phyloP scores from a whole-genome alignment of 2,888 invertebrate genomes.

The Trissolcus brochymenae region DNA sequence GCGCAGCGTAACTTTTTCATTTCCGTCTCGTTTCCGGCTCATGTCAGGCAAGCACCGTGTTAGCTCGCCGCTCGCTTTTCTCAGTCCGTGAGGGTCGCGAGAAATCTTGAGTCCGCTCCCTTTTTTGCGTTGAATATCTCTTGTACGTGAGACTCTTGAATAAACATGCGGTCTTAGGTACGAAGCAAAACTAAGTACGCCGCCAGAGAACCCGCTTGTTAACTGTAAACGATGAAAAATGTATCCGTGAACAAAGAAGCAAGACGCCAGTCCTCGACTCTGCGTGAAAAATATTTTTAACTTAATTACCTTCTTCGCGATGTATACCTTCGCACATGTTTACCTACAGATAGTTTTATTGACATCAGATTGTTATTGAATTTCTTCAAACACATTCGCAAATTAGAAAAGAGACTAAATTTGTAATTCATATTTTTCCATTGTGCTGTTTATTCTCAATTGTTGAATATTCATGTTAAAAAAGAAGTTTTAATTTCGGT shows the following conservation, averaged over 20 bases:
- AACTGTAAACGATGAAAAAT: slow-evolving; percentile 74
- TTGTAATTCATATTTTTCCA: too few species aligned
- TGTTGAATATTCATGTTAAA: too few species aligned
- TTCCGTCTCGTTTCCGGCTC: slow-evolving; percentile 71
- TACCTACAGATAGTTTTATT: slow-evolving; percentile 20
- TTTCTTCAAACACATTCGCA: too few species aligned
- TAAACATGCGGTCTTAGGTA: slow-evolving; percentile 71
- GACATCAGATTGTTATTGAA: neutral
- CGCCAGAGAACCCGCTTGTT: slow-evolving; percentile 61
- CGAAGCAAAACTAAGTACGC: slow-evolving; percentile 63
- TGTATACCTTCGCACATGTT: slow-evolving; percentile 26
- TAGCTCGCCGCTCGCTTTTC: slow-evolving; percentile 56
- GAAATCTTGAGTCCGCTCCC: slow-evolving; percentile 46
- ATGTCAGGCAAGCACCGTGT: slow-evolving; percentile 57
- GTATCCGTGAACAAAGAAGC: slow-evolving; percentile 64
- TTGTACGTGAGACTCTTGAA: slow-evolving; percentile 74
- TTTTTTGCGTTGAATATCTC: slow-evolving; percentile 70
- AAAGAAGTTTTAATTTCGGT: neutral
- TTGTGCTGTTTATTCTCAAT: too few species aligned
- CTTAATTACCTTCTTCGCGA: slow-evolving; percentile 66
- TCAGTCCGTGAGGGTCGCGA: slow-evolving; percentile 58
- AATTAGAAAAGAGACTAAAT: too few species aligned
- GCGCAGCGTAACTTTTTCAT: slow-evolving; percentile 74
- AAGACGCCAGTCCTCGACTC: slow-evolving; percentile 58
- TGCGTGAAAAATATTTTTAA: slow-evolving; percentile 67